Evolutionary conservation across 1,140 invertebrate species (phyloP), one percentile per base, ranked within the genome.

Genomic region (Coelopa frigida): DNA sequence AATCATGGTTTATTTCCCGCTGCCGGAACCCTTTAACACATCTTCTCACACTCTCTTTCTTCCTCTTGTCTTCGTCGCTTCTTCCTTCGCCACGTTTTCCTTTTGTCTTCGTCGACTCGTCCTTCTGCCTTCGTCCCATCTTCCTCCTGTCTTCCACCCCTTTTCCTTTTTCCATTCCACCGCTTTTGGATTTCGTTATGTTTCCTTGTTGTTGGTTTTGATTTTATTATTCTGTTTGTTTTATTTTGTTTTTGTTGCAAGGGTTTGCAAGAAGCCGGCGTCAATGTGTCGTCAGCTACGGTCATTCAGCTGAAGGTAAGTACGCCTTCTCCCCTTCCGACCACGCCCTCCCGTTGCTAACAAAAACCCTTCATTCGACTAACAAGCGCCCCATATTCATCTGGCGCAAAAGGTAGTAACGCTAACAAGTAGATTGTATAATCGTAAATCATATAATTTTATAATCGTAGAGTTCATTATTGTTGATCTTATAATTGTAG

Each of bases 241-340:
- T 33, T 22, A 21, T 42, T 48, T 48, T 31, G 5, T 41, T 35
- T 41, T 55, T 40, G 39, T 44, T 49, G 48, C 71, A 82, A 90
- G 87, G 86, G 83, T 70, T 84, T 90, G 72, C 85, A 89, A 79
- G 85, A 85, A 72, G 81, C 80, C 70, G 87, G 87, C 55, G 83
- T 85, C 82, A 89, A 90, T 81, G 84, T 90, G 72, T 85, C 85
- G 63, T 81, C 85, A 72, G 80, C 89, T 71, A 86, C 82, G 74
- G 82, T 92, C 77, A 85, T 90, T 66, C 84, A 85, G 70, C 78
- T 92, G 54, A 90, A 90, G 87, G 88, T 91, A 81, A 87, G 86
- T 59, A 23, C 21, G n/a, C n/a, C n/a, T n/a, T n/a, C n/a, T n/a
- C n/a, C n/a, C n/a, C n/a, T n/a, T n/a, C n/a, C n/a, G n/a, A n/a